Base-by-base conservation (phyloP, 2,888 invertebrate species). In the Ochropleura plecta region DNA sequence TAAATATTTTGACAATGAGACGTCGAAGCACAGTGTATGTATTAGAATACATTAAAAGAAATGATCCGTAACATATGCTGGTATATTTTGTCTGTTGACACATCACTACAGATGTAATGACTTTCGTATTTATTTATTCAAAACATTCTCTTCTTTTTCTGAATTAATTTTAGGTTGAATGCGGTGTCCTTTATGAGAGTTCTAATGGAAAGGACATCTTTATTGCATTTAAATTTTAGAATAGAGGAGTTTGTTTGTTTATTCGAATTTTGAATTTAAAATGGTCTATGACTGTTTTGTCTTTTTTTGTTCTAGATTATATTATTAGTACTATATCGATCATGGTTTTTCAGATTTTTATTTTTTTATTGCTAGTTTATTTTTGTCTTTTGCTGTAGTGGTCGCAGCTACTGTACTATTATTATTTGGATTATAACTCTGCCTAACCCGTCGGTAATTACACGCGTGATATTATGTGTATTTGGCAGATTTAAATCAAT, bases 61-160 rank as follows among this genome's bases (percentile, higher is more conserved):
- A 82, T 83, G 84, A 72, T 65, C 78, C 88, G 85, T 84, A 82
- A 83, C 79, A 57, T 70, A 82, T 73, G 79, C 81, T 81, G 81
- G 82, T 84, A 88, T 83, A 87, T 73, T 86, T 88, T 70, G 62
- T 83, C 55, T 79, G 88, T 90, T 89, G 89, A 90, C 89, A 90
- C 87, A 81, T 86, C 76, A 72, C 66, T 79, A 87, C 85, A 81
- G 68, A 78, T 84, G 82, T 87, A 74, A 77, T 81, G 76, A 78
- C 73, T 79, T 76, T 82, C 75, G 80, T 81, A 82, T 85, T 85
- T 79, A 86, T 88, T 84, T 88, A 85, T 85, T 84, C 83, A 72
- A 67, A 75, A 67, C 79, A 74, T 85, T 87, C 78, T 78, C 78
- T 65, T 76, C 44, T 70, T 81, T 85, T 76, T 72, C 76, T 74